phyloP scores from a whole-genome alignment of 2,888 invertebrate genomes.

The Polydesmus complanatus region DNA sequence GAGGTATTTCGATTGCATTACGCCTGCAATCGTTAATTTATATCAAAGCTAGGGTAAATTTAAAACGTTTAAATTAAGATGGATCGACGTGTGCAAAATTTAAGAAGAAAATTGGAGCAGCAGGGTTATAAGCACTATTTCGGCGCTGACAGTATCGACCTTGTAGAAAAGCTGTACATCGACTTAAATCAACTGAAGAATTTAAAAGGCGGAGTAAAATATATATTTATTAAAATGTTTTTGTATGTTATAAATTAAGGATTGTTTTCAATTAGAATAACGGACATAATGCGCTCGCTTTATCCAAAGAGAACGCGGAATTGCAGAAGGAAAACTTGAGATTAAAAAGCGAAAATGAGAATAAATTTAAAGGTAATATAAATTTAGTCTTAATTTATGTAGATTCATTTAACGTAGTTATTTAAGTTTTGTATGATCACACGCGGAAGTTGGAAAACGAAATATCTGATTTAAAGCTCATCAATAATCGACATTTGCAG shows the following conservation, averaged over 20 bases:
- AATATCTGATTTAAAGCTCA: slow-evolving; percentile 1
- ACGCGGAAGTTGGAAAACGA: slow-evolving; percentile 2
- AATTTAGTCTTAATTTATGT: too few relatives aligned
- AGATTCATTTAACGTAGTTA: too few relatives aligned
- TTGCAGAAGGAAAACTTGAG: not conserved
- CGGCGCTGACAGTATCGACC: not conserved
- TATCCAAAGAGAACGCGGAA: slow-evolving; percentile 6
- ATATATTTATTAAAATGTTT: not conserved
- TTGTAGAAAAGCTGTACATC: slow-evolving; percentile 6
- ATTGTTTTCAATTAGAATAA: slow-evolving; percentile 1
- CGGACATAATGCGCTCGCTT: not conserved
- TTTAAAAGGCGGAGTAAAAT: not conserved
- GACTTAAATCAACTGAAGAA: slow-evolving; percentile 3
- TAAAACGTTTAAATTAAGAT: too few relatives aligned
- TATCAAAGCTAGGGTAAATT: too few relatives aligned
- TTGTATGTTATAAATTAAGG: not conserved
- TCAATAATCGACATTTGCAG: slow-evolving; percentile 7
- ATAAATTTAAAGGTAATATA: slow-evolving; percentile 7
- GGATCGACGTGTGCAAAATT: slow-evolving; percentile 1
- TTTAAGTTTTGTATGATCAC: not conserved
- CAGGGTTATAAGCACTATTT: slow-evolving; percentile 7
- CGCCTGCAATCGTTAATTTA: too few relatives aligned
- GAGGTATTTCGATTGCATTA: too few relatives aligned
- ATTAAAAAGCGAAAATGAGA: slow-evolving; percentile 6
- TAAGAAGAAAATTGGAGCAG: slow-evolving; percentile 8